Base-by-base conservation (phyloP, 2,113 vertebrate species). In the Poeciliopsis prolifica region DNA sequence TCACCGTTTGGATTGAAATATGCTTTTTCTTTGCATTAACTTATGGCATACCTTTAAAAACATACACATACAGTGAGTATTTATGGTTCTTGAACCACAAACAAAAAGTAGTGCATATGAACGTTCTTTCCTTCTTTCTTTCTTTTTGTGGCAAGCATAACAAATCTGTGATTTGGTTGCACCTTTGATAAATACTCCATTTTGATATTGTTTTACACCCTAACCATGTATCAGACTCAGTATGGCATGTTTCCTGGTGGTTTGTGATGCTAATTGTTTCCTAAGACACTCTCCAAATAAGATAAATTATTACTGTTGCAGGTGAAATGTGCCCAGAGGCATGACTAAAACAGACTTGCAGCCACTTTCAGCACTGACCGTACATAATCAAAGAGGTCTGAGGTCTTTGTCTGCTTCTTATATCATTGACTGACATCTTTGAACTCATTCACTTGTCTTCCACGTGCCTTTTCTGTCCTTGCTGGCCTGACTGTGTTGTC, bases 381-480 rank as follows among this genome's bases (percentile, higher is more conserved):
- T 19, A 67, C 61, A 61, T 48, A 15, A 78, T 44, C 48, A 33
- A 22, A 61, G 15, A 74, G 11, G 61, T 22, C 28, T 1, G 1
- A 68, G 19, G n/a, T 61, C 14, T 30, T 68, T 74, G 40, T 69
- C 61, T 26, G 69, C 3, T 58, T 72, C 28, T 35, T 64, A 26
- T 54, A 58, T 28, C 37, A 28, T 35, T 3, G 44, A 35, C 62
- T 60, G 10, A 28, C 62, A 65, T 64, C 77, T 30, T 28, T 61
- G 42, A 62, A 74, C 30, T 63, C 26, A 35, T 54, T 70, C 26
- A 58, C 13, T 48, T 26, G 30, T 51, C 40, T 37, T 71, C 70
- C 65, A 78, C 26, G 13, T 81, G 60, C 10, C 30, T 62, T 37
- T 42, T 61, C 63, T 14, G 24, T 42, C 30, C n/a, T 31, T 14